Evolutionary conservation across 2,888 invertebrate species (phyloP).

Genomic region (Pogonocherus hispidulus): DNA sequence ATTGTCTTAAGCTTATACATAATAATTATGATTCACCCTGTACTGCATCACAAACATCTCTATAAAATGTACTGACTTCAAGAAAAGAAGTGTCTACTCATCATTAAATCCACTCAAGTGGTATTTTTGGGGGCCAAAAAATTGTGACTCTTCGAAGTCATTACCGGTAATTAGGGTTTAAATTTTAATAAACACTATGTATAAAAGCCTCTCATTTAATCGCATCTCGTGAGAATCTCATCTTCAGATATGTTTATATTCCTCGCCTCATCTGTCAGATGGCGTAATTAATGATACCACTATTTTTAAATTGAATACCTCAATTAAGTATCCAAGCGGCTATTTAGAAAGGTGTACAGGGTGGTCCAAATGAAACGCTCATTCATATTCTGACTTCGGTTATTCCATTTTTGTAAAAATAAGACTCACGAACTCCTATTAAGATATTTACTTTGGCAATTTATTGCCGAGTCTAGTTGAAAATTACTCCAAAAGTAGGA

Average conservation of each 20-base stretch:
- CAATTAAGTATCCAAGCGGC: conserved; percentile 19
- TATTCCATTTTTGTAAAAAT: too few relatives aligned
- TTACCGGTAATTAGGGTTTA: conserved; percentile 13
- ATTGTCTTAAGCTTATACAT: too few relatives aligned
- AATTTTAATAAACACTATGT: conserved; percentile 13
- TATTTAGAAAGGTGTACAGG: conserved; percentile 10
- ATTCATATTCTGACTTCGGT: too few relatives aligned
- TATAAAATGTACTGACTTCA: too few relatives aligned
- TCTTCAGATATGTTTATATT: conserved; percentile 18
- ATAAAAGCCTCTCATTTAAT: conserved; percentile 6
- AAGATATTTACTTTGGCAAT: too few relatives aligned
- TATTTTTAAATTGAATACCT: conserved; percentile 23
- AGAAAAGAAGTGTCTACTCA: too few relatives aligned
- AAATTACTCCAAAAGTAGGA: too few relatives aligned
- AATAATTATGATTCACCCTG: too few relatives aligned
- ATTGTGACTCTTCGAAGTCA: neutral
- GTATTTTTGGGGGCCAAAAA: neutral
- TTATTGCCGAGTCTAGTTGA: too few relatives aligned
- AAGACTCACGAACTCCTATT: too few relatives aligned
- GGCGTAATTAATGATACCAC: conserved; percentile 18
- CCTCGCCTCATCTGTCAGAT: conserved; percentile 23
- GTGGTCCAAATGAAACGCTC: too few relatives aligned
- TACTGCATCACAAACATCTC: too few relatives aligned
- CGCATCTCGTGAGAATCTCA: conserved; percentile 16
- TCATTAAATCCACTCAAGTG: conserved; percentile 9